Evolutionary conservation across 1,140 invertebrate species (phyloP).

Genomic region (Sarcophaga bullata): DNA sequence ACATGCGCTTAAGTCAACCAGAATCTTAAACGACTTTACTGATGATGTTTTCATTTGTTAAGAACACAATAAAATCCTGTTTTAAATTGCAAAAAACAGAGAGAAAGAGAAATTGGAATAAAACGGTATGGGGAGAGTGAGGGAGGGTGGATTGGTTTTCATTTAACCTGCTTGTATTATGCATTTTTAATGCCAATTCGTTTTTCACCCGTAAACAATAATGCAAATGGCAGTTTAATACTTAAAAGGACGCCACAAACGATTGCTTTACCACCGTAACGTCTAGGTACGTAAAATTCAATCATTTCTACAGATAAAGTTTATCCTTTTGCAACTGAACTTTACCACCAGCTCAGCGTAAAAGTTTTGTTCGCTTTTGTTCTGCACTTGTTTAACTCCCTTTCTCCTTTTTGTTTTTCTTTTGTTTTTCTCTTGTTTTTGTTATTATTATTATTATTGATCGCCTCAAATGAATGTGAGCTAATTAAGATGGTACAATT

Average conservation of each 20-base stretch:
- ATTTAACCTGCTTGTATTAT: not conserved
- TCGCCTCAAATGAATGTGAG: not conserved
- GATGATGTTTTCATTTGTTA: constrained; percentile 11
- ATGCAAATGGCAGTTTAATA: constrained; percentile 20
- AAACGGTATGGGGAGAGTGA: no score
- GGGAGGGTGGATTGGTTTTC: not conserved
- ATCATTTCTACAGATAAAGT: not conserved
- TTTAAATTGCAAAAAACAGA: not conserved
- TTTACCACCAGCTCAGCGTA: not conserved
- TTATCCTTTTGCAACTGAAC: not conserved
- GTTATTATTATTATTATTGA: not conserved
- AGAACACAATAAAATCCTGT: not conserved
- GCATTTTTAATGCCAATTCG: not conserved
- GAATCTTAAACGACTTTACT: constrained; percentile 1
- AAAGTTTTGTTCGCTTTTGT: no score
- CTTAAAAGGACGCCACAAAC: not conserved
- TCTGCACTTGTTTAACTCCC: no score
- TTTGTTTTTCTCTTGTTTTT: no score
- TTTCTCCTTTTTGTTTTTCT: no score
- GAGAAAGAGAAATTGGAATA: no score
- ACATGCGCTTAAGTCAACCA: not conserved
- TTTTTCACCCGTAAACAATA: not conserved
- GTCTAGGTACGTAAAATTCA: not conserved
- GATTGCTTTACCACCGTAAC: not conserved
- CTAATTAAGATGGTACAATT: constrained; percentile 15